A percentile compares a stretch with the other conserved stretches of the same genome.
phyloP scores from a whole-genome alignment of 64 coral and sea anemone genomes.

The Catalaphyllia jardinei region DNA sequence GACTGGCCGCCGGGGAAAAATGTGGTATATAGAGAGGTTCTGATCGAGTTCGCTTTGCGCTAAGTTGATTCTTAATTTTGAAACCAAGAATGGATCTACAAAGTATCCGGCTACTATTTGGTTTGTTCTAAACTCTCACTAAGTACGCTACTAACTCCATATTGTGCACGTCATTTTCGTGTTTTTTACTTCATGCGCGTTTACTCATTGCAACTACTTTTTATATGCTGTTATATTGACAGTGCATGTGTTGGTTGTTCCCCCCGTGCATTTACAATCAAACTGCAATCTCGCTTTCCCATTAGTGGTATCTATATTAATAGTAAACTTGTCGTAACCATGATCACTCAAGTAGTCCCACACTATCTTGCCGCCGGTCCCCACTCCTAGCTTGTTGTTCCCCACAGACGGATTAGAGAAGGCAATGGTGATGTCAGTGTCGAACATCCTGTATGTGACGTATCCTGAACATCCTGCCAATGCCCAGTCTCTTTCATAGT shows the following conservation, averaged over 20 bases:
- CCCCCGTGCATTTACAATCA: conserved; percentile 36
- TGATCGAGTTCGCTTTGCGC: no score
- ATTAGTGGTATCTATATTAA: background rate
- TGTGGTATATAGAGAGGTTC: no score
- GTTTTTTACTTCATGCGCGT: no score
- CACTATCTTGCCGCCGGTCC: conserved; percentile 15
- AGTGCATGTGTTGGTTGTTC: conserved; percentile 30
- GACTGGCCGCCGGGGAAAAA: no score
- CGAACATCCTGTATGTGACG: conserved; percentile 33
- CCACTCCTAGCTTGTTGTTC: conserved; percentile 68
- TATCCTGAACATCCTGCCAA: conserved; percentile 50
- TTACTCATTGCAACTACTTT: no score
- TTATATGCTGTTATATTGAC: background rate
- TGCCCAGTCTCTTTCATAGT: conserved; percentile 49
- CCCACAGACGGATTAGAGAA: conserved; percentile 61
- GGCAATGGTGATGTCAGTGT: conserved; percentile 39
- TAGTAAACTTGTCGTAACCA: conserved; percentile 28
- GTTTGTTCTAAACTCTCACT: no score
- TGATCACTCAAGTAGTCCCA: conserved; percentile 49
- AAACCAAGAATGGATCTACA: no score
- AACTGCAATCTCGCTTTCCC: conserved; percentile 2
- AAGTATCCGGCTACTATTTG: no score
- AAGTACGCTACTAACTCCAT: no score
- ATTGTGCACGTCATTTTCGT: no score
- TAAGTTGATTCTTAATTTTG: no score